A percentile compares a stretch with the other conserved stretches of the same genome.
Evolutionary conservation across 2,113 vertebrate species (phyloP).

Genomic region (Cheirogaleus medius): DNA sequence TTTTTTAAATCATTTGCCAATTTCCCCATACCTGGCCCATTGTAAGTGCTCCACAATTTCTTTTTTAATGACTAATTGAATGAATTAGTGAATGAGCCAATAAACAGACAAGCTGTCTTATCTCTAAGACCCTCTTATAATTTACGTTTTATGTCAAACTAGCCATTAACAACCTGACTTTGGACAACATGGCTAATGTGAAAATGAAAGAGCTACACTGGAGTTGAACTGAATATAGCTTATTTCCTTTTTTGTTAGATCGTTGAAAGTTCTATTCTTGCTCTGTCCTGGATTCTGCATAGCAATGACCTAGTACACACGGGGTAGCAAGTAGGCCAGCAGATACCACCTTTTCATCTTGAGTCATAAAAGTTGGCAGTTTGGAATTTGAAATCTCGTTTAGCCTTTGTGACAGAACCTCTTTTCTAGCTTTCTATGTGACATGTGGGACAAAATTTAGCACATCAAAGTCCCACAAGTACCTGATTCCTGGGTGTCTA

Average conservation of each 20-base stretch:
- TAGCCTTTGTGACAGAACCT: not conserved
- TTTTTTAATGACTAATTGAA: not conserved
- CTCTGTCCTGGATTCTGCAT: conserved; percentile 5
- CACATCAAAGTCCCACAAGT: not conserved
- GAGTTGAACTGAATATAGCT: not conserved
- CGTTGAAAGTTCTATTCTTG: conserved; percentile 27
- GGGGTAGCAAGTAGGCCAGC: not conserved
- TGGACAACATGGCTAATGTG: not conserved
- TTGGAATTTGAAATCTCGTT: conserved; percentile 33
- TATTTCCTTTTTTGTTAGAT: not conserved
- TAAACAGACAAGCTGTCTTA: not conserved
- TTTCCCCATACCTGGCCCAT: not conserved
- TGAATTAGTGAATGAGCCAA: not conserved
- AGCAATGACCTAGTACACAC: not conserved
- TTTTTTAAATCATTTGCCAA: not conserved
- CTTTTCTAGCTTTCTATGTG: not conserved
- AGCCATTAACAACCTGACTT: not conserved
- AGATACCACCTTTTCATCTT: not conserved
- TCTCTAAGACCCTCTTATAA: not conserved
- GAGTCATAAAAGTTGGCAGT: not conserved
- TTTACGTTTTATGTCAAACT: not conserved
- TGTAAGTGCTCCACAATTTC: not conserved
- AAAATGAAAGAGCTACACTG: not conserved
- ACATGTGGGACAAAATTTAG: not conserved
- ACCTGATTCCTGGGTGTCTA: not conserved